Evolutionary conservation across 2,888 invertebrate species (phyloP), one percentile per base, ranked within the genome.

Genomic region (Sthenelais limicola): DNA sequence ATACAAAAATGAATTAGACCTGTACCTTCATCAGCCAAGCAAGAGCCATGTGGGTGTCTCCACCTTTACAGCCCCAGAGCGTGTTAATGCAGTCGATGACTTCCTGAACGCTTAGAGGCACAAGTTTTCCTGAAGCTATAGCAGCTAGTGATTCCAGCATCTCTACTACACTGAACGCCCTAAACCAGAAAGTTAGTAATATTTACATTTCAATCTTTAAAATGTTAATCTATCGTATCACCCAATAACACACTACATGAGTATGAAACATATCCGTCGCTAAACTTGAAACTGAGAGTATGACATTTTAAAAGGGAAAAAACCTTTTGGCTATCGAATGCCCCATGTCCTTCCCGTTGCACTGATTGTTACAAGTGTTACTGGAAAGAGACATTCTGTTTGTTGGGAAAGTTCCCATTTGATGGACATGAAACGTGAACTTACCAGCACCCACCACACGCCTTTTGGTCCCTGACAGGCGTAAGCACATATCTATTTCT

Each of bases 361-460:
- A n/a, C n/a, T n/a, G n/a, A n/a, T n/a, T n/a, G n/a, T n/a, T n/a
- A n/a, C n/a, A n/a, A n/a, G n/a, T n/a, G n/a, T n/a, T n/a, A n/a
- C n/a, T n/a, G n/a, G n/a, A n/a, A n/a, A n/a, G n/a, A n/a, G n/a
- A n/a, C n/a, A n/a, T n/a, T n/a, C n/a, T n/a, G n/a, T n/a, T n/a
- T n/a, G n/a, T n/a, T n/a, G n/a, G n/a, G n/a, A n/a, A n/a, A n/a
- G n/a, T n/a, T n/a, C n/a, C n/a, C n/a, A n/a, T n/a, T n/a, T n/a
- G n/a, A n/a, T n/a, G n/a, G n/a, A n/a, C n/a, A n/a, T 15, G 12
- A 18, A 58, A 28, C 18, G 15, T 15, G 5, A 3, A 56, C 81
- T 75, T 81, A 87, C 87, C 94, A 95, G 85, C 95, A 95, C 0
- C 94, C 94, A 0, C 94, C 94, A 87, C 95, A 95, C 12, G 90